Evolutionary conservation across 2,888 invertebrate species (phyloP), one percentile per base, ranked within the genome.

Genomic region (Lasioglossum villosulum): DNA sequence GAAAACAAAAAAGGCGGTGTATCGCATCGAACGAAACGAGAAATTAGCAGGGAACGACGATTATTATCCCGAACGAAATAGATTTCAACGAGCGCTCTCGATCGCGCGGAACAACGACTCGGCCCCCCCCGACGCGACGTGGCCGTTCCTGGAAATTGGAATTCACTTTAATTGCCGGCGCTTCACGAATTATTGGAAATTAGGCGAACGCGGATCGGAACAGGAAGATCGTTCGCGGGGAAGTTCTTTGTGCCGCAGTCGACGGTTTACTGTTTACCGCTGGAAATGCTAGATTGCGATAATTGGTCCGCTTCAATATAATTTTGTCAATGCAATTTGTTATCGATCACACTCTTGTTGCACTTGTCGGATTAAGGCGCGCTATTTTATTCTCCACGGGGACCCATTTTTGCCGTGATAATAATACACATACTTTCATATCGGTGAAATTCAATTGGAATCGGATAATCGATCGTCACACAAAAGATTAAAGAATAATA

Each of bases 31-130:
- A 68, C 52, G 59, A n/a, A 76, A 73, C 75, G 80, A 73, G 73
- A 45, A 66, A 75, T 68, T 78, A 80, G 78, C 78, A 45, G 56
- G 78, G 66, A 71, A 76, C 86, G 77, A 66, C 82, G 78, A 83
- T 83, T 83, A 86, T 83, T 83, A 86, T 80, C 83, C 70, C 70
- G 48, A 23, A 37, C n/a, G 39, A 27, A 81, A 86, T 87, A 86
- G 87, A 87, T 86, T 86, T 77, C 75, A 78, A 86, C 82, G 82
- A 86, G 83, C 77, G 74, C 71, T 63, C 34, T 75, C 85, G 77
- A 80, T 80, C 82, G 75, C 52, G 27, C 68, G 72, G 56, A 74
- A 59, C 72, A 66, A 63, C 70, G 56, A 48, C 70, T 63, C 75
- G 0, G 19, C 10, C 16, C 66, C 71, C 37, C 48, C 19, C 19